These are phyloP conservation scores for Brachyrhaphis roseni DNA, from an alignment of 2,797 vertebrate species.

Conservation along the genomic window DNA sequence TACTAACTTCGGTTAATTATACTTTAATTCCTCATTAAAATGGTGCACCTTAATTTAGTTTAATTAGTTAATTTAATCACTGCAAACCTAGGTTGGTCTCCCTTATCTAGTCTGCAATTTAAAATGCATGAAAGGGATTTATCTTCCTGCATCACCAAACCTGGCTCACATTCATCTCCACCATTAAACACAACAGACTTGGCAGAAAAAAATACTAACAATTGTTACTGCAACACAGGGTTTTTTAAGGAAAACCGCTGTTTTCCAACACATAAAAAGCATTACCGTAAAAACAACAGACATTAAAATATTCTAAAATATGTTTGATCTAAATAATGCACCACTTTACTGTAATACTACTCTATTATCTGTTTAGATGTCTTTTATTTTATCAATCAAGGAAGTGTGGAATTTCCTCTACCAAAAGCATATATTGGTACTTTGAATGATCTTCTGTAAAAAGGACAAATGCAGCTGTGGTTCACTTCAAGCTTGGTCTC, in stretches of 20 bases:
- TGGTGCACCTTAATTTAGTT: not conserved
- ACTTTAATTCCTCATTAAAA: not conserved
- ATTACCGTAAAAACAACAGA: not conserved
- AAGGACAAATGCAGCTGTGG: constrained; percentile 24
- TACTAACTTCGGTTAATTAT: not conserved
- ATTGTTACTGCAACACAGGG: too few species aligned
- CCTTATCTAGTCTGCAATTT: constrained; percentile 28
- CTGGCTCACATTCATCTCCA: constrained; percentile 10
- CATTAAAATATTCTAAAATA: not conserved
- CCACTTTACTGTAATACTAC: too few species aligned
- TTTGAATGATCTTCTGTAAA: constrained; percentile 11
- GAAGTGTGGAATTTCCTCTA: not conserved
- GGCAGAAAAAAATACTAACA: too few species aligned
- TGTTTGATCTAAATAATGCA: not conserved
- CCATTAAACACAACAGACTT: not conserved
- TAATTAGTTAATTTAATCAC: not conserved
- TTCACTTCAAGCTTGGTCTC: constrained; percentile 29
- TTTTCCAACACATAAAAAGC: not conserved
- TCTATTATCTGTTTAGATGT: not conserved
- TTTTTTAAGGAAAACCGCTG: not conserved
- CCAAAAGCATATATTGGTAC: not conserved
- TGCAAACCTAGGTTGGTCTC: not conserved
- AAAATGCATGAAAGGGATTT: constrained; percentile 51
- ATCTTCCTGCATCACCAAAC: constrained; percentile 36
- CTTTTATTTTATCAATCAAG: constrained; percentile 7